phyloP scores from a whole-genome alignment of 2,888 invertebrate species.

The Machimus atricapillus region DNA sequence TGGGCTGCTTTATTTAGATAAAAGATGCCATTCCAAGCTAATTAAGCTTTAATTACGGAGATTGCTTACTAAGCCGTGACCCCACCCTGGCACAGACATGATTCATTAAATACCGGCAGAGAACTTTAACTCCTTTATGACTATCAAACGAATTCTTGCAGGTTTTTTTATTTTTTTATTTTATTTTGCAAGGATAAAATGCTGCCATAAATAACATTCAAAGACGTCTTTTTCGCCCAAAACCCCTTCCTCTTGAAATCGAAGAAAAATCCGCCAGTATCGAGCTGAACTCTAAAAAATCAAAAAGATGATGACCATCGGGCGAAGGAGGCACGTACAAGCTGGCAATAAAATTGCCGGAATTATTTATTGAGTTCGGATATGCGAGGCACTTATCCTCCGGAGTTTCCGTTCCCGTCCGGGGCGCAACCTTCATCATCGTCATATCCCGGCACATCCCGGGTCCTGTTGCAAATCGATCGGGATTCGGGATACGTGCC shows the following conservation, averaged over 20 bases:
- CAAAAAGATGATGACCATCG: constrained; percentile 25
- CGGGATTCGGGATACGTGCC: constrained; percentile 29
- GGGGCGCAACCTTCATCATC: constrained; percentile 38
- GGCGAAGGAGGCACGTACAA: constrained; percentile 8
- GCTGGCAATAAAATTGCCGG: constrained; percentile 45
- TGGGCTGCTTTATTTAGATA: constrained; percentile 8
- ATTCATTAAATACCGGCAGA: not conserved
- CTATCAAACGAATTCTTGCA: not conserved
- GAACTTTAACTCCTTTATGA: not conserved
- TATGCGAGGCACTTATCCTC: constrained; percentile 45
- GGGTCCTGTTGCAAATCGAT: constrained; percentile 11
- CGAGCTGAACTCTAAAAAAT: not conserved
- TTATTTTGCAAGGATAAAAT: not conserved
- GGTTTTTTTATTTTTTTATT: not conserved
- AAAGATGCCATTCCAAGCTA: constrained; percentile 25
- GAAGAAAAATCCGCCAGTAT: not conserved
- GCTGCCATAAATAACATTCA: not conserved
- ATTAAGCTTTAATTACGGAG: constrained; percentile 31
- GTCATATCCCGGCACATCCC: constrained; percentile 35
- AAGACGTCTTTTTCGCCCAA: not conserved
- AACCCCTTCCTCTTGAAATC: not conserved
- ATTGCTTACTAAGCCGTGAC: not conserved
- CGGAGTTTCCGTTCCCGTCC: constrained; percentile 9
- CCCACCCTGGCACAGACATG: not conserved
- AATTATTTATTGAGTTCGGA: constrained; percentile 46